These are phyloP conservation scores for Scolopax rusticola DNA, from an alignment of 2,797 vertebrate species.

Conservation along the genomic window DNA sequence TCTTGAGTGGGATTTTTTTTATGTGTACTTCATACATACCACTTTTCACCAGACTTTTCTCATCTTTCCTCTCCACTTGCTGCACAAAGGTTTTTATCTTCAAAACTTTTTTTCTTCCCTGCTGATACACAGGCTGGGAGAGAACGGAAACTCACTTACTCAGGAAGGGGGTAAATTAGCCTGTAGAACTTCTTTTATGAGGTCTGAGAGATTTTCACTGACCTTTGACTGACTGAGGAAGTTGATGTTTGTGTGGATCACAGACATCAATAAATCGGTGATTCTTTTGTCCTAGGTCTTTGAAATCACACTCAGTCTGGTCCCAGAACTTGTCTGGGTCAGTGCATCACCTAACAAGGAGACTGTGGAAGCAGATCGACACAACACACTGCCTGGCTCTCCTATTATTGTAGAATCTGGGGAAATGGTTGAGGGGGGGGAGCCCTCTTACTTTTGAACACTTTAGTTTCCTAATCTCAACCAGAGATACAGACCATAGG, in stretches of 20 bases:
- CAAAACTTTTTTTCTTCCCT: constrained; percentile 36
- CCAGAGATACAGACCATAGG: rapidly evolving
- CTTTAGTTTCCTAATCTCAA: neutral
- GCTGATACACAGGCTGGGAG: constrained; percentile 2
- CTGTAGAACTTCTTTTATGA: constrained; percentile 51
- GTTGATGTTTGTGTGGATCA: constrained; percentile 56
- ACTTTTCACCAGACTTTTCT: neutral
- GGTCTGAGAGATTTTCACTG: constrained; percentile 48
- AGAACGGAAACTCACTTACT: constrained; percentile 47
- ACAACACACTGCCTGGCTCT: neutral
- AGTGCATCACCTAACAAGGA: constrained; percentile 11
- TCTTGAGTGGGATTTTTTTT: neutral
- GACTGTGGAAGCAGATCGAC: neutral
- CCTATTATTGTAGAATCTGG: neutral
- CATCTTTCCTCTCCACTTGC: neutral
- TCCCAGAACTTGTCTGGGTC: constrained; percentile 19
- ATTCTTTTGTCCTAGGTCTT: constrained; percentile 55
- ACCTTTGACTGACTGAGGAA: constrained; percentile 32
- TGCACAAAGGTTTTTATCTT: constrained; percentile 31
- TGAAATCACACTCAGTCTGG: constrained; percentile 24
- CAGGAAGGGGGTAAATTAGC: constrained; percentile 50
- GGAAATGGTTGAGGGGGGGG: neutral
- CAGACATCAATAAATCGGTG: constrained; percentile 52
- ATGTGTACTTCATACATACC: neutral
- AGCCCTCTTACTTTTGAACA: neutral